Conservation (phyloP, 2,113 vertebrate species). For the Himantopus leucocephalus region DNA sequence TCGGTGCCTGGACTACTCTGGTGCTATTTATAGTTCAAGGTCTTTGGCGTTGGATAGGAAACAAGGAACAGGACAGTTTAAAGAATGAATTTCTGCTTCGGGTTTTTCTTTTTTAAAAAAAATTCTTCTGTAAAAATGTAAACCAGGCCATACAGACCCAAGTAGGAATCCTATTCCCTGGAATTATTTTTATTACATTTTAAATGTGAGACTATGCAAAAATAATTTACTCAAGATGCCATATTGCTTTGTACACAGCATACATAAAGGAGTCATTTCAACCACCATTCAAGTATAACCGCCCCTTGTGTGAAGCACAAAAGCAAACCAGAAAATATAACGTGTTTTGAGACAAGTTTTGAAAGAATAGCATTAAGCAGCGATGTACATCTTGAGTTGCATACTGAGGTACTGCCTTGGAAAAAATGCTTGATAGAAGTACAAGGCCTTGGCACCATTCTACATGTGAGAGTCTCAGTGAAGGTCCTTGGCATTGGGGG, state of each 20-base stretch:
- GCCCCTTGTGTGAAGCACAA: not conserved
- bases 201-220: not conserved
- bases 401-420: not conserved
- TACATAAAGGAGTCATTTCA: not conserved
- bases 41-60: not conserved
- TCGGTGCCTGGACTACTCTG: not conserved
- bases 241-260: not conserved
- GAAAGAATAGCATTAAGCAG: not conserved
- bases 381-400: not conserved
- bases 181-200: not conserved
- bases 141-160: accelerated
- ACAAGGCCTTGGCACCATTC: not conserved
- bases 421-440: not conserved
- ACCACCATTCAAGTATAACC: accelerated
- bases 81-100: not conserved
- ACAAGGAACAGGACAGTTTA: not conserved
- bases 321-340: not conserved
- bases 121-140: not conserved
- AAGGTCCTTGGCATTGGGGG: not conserved
- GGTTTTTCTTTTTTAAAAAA: not conserved
- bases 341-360: not conserved
- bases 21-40: conserved; percentile 16
- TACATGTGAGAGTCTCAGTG: accelerated
- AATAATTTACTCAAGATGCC: not conserved
- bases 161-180: not conserved